Base-by-base conservation (phyloP, 1,140 invertebrate species). In the Trachelipus rathkii region DNA sequence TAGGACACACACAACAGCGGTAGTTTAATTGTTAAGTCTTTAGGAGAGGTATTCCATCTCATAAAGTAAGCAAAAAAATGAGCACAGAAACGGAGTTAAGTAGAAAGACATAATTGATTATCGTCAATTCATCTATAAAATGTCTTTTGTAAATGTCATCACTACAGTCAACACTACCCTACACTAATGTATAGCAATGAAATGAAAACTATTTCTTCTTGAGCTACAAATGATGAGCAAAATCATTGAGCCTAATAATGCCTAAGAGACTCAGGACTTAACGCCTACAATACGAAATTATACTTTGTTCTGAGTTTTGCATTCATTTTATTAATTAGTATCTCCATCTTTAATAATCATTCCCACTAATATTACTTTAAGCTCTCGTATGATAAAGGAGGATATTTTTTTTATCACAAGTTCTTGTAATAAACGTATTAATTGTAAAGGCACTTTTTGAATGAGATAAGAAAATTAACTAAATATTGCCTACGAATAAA, bases 71-170 rank as follows among this genome's bases (percentile, higher is more conserved):
- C 33, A 1, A 33, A 33, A 33, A 33, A 15, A 13, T 60, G 50
- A 60, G 50, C 50, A 60, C 19, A 60, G 4, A 15, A 15, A 60
- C 11, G 19, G n/a, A n/a, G 11, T 13, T 19, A 60, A 13, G 8
- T 60, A 60, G 50, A 60, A 60, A 60, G 50, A 60, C 50, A 60
- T 60, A 19, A 60, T 60, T 60, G 50, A 60, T 60, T 60, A 60
- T 60, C 50, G 50, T 60, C 19, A 15, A 60, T 60, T 15, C 50
- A 15, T 60, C 19, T 8, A 13, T 15, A 13, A 60, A 60, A 15
- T 8, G 11, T 60, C 50, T n/a, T 60, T 60, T 19, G 50, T 19
- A 60, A 60, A 33, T 33, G 33, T 33, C 8, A 2, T 60, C 50
- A 60, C 11, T 15, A 60, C 11, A 60, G 8, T 8, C 19, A 4